Conservation (phyloP, 2,888 invertebrate species). For the Sabellastarte sp. region DNA sequence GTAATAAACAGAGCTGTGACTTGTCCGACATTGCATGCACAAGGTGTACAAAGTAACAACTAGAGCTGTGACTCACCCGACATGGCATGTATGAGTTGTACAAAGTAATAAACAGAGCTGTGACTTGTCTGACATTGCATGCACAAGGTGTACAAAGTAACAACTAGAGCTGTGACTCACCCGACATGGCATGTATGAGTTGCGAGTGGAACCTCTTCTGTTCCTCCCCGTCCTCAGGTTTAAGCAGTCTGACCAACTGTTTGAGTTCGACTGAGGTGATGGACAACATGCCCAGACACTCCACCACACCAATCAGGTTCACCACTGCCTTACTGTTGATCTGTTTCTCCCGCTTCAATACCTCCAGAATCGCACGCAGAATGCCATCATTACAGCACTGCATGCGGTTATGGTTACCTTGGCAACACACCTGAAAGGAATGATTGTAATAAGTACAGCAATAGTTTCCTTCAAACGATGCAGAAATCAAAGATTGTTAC, state of each 20-base stretch:
- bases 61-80: too few relatives aligned
- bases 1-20: too few relatives aligned
- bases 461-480: too few relatives aligned
- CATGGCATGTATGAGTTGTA: too few relatives aligned
- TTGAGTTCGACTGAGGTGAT: slow-evolving; percentile 66
- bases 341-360: slow-evolving; percentile 59
- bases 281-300: slow-evolving; percentile 65
- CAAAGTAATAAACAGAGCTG: too few relatives aligned
- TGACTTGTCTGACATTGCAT: too few relatives aligned
- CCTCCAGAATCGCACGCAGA: slow-evolving; percentile 61
- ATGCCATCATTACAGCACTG: slow-evolving; percentile 64
- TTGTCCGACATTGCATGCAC: too few relatives aligned
- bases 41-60: too few relatives aligned
- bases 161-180: too few relatives aligned
- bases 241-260: slow-evolving; percentile 62
- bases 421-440: slow-evolving; percentile 58
- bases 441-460: too few relatives aligned
- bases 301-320: slow-evolving; percentile 64
- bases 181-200: slow-evolving; percentile 59
- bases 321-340: slow-evolving; percentile 60
- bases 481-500: too few relatives aligned
- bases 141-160: not conserved
- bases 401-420: slow-evolving; percentile 62
- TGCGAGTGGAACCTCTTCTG: slow-evolving; percentile 31
- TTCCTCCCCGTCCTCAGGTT: slow-evolving; percentile 44